A percentile compares a stretch with the other conserved stretches of the same genome.
Evolutionary conservation across 2,888 invertebrate genomes (phyloP).

Genomic region (Pinctada fucata): DNA sequence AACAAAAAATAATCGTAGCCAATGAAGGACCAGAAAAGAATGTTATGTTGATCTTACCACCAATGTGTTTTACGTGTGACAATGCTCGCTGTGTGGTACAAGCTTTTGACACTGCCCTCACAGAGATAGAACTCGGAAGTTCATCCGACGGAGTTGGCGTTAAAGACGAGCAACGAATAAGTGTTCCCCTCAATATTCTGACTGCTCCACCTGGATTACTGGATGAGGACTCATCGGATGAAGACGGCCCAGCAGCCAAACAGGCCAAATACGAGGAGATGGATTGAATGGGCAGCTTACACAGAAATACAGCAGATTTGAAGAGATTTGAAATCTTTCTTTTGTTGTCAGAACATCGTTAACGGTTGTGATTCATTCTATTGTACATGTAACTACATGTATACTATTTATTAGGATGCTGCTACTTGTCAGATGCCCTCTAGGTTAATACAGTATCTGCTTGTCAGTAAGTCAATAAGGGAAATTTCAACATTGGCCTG

Average conservation of each 20-base stretch:
- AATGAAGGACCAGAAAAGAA: slow-evolving; percentile 71
- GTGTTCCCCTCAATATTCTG: slow-evolving; percentile 53
- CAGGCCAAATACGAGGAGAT: slow-evolving; percentile 63
- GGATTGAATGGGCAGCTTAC: slow-evolving; percentile 46
- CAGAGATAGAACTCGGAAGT: slow-evolving; percentile 48
- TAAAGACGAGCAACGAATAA: slow-evolving; percentile 7
- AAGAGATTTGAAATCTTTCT: no score
- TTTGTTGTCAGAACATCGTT: no score
- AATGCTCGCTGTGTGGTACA: slow-evolving; percentile 67
- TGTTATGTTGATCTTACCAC: slow-evolving; percentile 64
- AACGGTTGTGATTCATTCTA: no score
- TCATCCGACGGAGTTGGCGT: slow-evolving; percentile 29
- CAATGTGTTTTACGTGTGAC: slow-evolving; percentile 71
- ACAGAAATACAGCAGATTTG: not conserved
- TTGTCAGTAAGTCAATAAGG: no score
- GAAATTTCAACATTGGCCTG: no score
- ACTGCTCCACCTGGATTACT: slow-evolving; percentile 22
- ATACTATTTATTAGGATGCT: no score
- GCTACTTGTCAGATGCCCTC: no score
- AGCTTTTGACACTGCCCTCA: slow-evolving; percentile 59
- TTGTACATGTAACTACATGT: no score
- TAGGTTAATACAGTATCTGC: no score
- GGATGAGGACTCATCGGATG: slow-evolving; percentile 47
- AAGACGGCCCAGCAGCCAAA: slow-evolving; percentile 52
- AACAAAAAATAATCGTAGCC: slow-evolving; percentile 64